These are phyloP conservation scores for Grapholita molesta DNA, from an alignment of 1,140 invertebrate species.

Conservation along the genomic window DNA sequence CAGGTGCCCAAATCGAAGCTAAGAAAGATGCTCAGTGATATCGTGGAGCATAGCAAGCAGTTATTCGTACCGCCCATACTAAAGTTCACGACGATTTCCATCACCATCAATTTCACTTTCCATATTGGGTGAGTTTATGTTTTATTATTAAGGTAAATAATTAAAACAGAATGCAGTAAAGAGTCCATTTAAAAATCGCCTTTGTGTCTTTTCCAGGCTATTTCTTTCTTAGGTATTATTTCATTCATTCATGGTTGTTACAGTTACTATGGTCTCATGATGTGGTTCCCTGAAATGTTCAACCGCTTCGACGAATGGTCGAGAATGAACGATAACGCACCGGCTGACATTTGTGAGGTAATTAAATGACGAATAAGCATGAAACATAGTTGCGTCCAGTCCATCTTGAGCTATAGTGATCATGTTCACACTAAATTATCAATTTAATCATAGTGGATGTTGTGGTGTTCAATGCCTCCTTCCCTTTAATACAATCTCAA, in stretches of 20 bases:
- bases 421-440: no score
- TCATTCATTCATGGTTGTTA: background rate
- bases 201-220: background rate
- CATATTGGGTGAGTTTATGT: slow-evolving; percentile 84
- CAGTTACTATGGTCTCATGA: slow-evolving; percentile 92
- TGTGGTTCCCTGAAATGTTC: slow-evolving; percentile 95
- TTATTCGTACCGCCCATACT: slow-evolving; percentile 88
- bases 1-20: slow-evolving; percentile 70
- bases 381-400: no score
- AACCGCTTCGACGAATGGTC: slow-evolving; percentile 90
- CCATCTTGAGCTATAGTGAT: no score
- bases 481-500: no score
- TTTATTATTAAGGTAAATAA: background rate
- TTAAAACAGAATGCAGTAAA: no score
- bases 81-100: slow-evolving; percentile 89
- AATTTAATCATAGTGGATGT: no score
- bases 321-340: slow-evolving; percentile 77
- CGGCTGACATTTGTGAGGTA: slow-evolving; percentile 84
- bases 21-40: slow-evolving; percentile 85
- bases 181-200: background rate
- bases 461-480: no score
- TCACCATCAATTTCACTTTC: slow-evolving; percentile 92
- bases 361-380: no score
- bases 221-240: no score
- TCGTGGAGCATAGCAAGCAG: slow-evolving; percentile 88